Evolutionary conservation across 1,140 invertebrate species (phyloP), one percentile per base, ranked within the genome.

Genomic region (Drusus annulatus): DNA sequence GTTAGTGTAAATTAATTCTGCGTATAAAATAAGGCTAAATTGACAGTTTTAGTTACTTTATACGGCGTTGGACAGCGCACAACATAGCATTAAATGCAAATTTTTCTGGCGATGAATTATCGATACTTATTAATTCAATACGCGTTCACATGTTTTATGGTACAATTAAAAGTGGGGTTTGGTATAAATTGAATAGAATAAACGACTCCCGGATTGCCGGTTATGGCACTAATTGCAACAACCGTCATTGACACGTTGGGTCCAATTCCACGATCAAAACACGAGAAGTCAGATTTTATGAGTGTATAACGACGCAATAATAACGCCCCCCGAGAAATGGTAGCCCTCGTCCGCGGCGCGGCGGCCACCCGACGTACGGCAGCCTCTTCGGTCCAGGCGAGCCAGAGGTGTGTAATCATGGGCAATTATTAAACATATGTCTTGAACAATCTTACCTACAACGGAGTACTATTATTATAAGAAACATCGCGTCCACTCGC

Each of bases 391-490:
- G 19, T 71, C 25, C 54, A 19, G 56, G 6, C 16, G 25, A 76
- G 7, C 28, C n/a, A 36, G 50, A 79, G 77, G 51, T 52, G 77
- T 79, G 69, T 74, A 79, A 79, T 79, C 78, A 79, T 63, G 56
- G 58, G 74, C 78, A 79, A 79, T 79, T 79, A 79, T 79, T 74
- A 56, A 74, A 52, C 78, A 75, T 63, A 69, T 74, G 78, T 79
- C 78, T 79, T 74, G 69, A 36, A 52, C 74, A 51, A 54, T 52
- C 77, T 54, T 63, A 78, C 62, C 60, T 65, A 76, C 58, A 77
- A 63, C 5, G 31, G 45, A 36, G 23, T 28, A 79, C 62, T 79
- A 79, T 79, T 79, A 79, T 73, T 58, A 69, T 31, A 58, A 23
- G 69, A n/a, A 50, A 31, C 69, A 17, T 79, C 78, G n/a, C 56